Conservation (phyloP, 2,888 invertebrate genomes). For the Lepidochitona cinerea region DNA sequence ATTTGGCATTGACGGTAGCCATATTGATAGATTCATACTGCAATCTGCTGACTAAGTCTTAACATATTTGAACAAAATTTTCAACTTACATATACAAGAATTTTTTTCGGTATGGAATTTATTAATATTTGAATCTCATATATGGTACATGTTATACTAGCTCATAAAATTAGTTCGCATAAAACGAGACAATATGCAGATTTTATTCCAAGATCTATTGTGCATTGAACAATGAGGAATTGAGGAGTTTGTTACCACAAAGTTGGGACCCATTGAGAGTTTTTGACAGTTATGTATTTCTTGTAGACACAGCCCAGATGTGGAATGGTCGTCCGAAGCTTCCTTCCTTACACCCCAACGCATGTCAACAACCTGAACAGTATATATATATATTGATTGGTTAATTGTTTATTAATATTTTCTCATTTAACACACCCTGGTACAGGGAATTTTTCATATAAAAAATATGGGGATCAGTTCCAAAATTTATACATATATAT, state of each 20-base stretch:
- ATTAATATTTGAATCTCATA: background rate
- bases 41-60: background rate
- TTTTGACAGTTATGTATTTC: constrained; percentile 56
- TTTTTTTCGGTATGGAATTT: background rate
- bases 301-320: constrained; percentile 50
- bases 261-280: constrained; percentile 57
- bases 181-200: too few species aligned
- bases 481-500: too few species aligned
- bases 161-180: too few species aligned
- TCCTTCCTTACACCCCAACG: constrained; percentile 56
- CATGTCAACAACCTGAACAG: constrained; percentile 73
- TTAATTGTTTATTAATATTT: too few species aligned
- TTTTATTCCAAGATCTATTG: too few species aligned
- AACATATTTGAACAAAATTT: too few species aligned
- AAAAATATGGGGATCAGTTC: too few species aligned
- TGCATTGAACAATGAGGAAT: background rate
- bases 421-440: too few species aligned
- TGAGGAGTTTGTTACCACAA: constrained; percentile 45
- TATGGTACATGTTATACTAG: background rate
- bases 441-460: too few species aligned
- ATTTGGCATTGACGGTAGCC: too few species aligned
- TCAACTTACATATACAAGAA: background rate
- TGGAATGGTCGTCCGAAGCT: constrained; percentile 55
- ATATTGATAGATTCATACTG: too few species aligned
- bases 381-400: too few species aligned